Evolutionary conservation across 2,888 invertebrate species (phyloP), one percentile per base, ranked within the genome.

Genomic region (Drosophila prolongata): DNA sequence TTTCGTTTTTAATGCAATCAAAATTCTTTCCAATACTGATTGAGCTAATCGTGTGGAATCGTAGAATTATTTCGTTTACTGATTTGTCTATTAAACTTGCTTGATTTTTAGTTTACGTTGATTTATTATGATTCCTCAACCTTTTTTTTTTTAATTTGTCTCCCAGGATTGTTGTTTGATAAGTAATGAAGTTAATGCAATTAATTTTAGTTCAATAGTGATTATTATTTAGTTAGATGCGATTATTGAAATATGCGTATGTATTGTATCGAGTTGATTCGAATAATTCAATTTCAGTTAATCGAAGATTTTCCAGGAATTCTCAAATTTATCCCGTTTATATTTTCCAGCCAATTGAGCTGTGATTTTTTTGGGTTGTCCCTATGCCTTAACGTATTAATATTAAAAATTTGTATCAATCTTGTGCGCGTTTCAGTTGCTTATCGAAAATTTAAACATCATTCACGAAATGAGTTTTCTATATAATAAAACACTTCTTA

Each of bases 361-460:
- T 70, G 34, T 30, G 24, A 19, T 56, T 49, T 27, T 19, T 35
- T 30, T 46, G 35, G 34, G 30, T 61, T 27, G 37, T 37, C 47
- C 61, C 54, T 57, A 57, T 16, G 13, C 14, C 46, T 10, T 43
- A 42, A 11, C 46, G 37, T 57, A 47, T 50, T 58, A 52, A 42
- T 68, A 47, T 14, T 67, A 27, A 44, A 66, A 40, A 53, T 66
- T 52, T 70, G 24, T 40, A 56, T 79, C 64, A 75, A 80, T 74
- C 61, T 80, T 80, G 89, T 89, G 86, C 87, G 82, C 77, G 74
- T 68, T 87, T 76, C 56, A 55, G 70, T 80, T 76, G 56, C 70
- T 77, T 71, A 72, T 76, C 73, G 60, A 66, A 59, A 70, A 38
- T 50, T 42, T 57, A 35, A 43, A 24, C 53, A 42, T 58, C 43